Conservation (phyloP, 2,113 vertebrate species). For the Sula dactylatra region DNA sequence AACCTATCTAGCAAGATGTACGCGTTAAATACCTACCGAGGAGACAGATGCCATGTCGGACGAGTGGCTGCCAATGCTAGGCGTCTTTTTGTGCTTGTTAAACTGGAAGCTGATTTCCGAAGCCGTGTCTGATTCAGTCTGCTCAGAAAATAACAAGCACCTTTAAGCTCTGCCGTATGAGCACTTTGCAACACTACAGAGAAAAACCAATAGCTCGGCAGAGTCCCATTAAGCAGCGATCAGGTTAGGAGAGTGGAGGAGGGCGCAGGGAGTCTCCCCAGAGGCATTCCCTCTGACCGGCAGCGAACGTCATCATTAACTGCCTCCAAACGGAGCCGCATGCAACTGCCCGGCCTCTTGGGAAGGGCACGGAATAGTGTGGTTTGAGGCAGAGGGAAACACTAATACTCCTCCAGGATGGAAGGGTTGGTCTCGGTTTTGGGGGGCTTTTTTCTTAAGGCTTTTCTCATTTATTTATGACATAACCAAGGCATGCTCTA, state of each 20-base stretch:
- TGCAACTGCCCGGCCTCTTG: not conserved
- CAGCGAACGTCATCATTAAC: constrained; percentile 24
- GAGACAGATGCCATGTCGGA: constrained; percentile 76
- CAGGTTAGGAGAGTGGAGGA: not conserved
- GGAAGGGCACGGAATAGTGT: not conserved
- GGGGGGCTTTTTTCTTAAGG: not conserved
- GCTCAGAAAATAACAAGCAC: constrained; percentile 43
- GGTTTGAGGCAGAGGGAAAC: not conserved
- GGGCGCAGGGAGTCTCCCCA: constrained; percentile 18
- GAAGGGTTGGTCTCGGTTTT: not conserved
- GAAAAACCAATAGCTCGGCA: not conserved
- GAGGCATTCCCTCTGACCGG: not conserved
- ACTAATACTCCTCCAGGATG: not conserved
- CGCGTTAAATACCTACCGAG: constrained; percentile 54
- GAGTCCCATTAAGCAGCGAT: not conserved
- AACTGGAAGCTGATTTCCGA: constrained; percentile 76
- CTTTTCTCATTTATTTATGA: not conserved
- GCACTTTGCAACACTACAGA: not conserved
- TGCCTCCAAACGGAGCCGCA: constrained; percentile 1
- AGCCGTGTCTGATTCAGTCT: constrained; percentile 77
- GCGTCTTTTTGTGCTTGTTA: constrained; percentile 66
- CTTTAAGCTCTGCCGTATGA: not conserved
- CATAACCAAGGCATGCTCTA: not conserved
- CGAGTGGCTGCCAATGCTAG: constrained; percentile 72
- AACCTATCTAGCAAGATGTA: not conserved